These are phyloP conservation scores for Zaprionus camerounensis DNA, from an alignment of 1,140 invertebrate genomes.

Conservation along the genomic window DNA sequence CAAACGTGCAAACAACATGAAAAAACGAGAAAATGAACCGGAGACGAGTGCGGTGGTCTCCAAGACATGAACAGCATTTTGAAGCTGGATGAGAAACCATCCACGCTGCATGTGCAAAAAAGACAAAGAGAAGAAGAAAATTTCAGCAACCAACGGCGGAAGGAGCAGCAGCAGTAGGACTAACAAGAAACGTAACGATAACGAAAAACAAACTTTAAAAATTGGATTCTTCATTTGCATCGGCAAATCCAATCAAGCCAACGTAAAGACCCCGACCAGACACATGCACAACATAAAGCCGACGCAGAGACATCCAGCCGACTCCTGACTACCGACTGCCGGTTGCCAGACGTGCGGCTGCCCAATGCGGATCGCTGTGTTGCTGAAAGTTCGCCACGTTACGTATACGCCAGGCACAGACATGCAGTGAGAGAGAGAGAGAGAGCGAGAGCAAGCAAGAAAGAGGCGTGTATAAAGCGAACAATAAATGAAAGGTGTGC, in stretches of 20 bases:
- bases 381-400: constrained; percentile 47
- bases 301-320: constrained; percentile 40
- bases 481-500: constrained; percentile 80
- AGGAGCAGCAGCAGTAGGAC: constrained; percentile 34
- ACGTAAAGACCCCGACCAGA: constrained; percentile 79
- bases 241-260: constrained; percentile 84
- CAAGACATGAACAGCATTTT: constrained; percentile 35
- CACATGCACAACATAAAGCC: constrained; percentile 79
- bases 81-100: constrained; percentile 11
- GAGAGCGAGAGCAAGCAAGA: not conserved
- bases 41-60: constrained; percentile 1
- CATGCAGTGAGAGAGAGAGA: constrained; percentile 3
- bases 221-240: constrained; percentile 84
- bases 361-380: constrained; percentile 25
- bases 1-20: constrained; percentile 42
- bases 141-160: not conserved
- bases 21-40: constrained; percentile 12
- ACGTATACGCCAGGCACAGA: constrained; percentile 54
- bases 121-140: constrained; percentile 14
- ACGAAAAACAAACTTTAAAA: constrained; percentile 84
- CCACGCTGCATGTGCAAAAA: constrained; percentile 27
- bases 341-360: not conserved
- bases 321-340: not conserved
- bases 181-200: constrained; percentile 83
- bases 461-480: constrained; percentile 33